phyloP scores from a whole-genome alignment of 2,797 vertebrate species.

The Pogonophryne albipinna region DNA sequence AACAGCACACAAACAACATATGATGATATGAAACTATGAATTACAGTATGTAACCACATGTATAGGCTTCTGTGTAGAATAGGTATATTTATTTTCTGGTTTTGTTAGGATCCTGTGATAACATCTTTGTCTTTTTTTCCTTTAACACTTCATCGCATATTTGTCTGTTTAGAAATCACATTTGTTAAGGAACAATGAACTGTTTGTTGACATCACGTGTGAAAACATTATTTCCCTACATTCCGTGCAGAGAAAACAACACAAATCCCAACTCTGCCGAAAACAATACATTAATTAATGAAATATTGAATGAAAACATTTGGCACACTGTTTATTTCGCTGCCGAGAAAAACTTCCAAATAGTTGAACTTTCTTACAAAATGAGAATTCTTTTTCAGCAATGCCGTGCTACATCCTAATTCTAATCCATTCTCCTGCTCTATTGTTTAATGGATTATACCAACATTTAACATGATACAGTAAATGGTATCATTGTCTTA shows the following conservation, averaged over 20 bases:
- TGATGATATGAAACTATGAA: too few relatives aligned
- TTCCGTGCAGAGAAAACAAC: slow-evolving; percentile 12
- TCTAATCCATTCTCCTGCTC: slow-evolving; percentile 42
- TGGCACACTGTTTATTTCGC: slow-evolving; percentile 32
- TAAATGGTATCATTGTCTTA: slow-evolving; percentile 22
- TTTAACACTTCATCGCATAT: too few relatives aligned
- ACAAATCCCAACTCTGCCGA: slow-evolving; percentile 23
- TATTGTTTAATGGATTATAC: slow-evolving; percentile 40
- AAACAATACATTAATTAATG: slow-evolving; percentile 35
- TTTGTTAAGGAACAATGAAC: too few relatives aligned
- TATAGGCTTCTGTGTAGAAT: too few relatives aligned
- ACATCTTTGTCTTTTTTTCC: too few relatives aligned
- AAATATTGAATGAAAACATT: slow-evolving; percentile 49
- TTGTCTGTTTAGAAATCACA: too few relatives aligned
- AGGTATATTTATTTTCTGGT: too few relatives aligned
- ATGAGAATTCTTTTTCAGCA: slow-evolving; percentile 53
- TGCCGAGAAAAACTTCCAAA: slow-evolving; percentile 36
- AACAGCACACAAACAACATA: too few relatives aligned
- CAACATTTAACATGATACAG: slow-evolving; percentile 40
- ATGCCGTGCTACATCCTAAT: slow-evolving; percentile 35
- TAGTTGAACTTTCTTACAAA: slow-evolving; percentile 41
- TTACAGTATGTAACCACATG: too few relatives aligned
- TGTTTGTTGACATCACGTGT: slow-evolving; percentile 5
- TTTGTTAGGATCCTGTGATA: too few relatives aligned
- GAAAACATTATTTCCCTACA: not conserved